Base-by-base conservation (phyloP, 2,113 vertebrate genomes). In the Brienomyrus brachyistius region DNA sequence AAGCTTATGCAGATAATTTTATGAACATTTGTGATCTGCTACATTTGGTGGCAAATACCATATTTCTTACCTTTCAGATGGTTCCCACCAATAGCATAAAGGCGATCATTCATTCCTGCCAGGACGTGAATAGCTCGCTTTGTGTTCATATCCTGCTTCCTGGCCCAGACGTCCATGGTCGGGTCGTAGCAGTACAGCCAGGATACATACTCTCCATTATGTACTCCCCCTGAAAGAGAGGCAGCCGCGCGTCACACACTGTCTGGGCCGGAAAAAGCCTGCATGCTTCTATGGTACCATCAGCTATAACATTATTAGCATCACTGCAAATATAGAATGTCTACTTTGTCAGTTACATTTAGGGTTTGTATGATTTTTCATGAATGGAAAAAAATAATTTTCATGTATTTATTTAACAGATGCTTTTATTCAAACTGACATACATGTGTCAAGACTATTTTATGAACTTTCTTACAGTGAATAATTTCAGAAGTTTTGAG, bases 101-200 rank as follows among this genome's bases (percentile, higher is more conserved):
- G 97, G 91, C 98, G 98, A 91, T 99, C 98, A 90, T 97, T 99
- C 98, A 99, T 98, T 91, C 97, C 98, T 90, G 98, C 98, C 93
- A 99, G 95, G 90, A 97, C 96, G 91, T 99, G 98, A 95, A 99
- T 99, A 23, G 98, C 98, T 0, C 98, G 95, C 93, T 99, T 99
- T 92, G 98, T 99, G 97, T 99, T 99, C 98, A 99, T 99, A 93
- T 99, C 98, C 94, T 99, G 98, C 94, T 99, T 99, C 90, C 98
- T 94, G 92, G 98, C 98, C 98, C 98, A 99, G 92, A 99, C 98
- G n/a, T 99, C 98, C 98, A 99, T 99, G 92, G 98, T 93, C 0
- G 98, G 98, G 94, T 99, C 98, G 87, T 99, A 99, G 93, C 98
- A 99, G 93, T 99, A 99, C 17, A 99, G 96, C 98, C 98, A 99